Percentiles rank a stretch among this genome's conserved stretches.
phyloP scores from a whole-genome alignment of 2,888 invertebrate species.

The Achlya flavicornis region DNA sequence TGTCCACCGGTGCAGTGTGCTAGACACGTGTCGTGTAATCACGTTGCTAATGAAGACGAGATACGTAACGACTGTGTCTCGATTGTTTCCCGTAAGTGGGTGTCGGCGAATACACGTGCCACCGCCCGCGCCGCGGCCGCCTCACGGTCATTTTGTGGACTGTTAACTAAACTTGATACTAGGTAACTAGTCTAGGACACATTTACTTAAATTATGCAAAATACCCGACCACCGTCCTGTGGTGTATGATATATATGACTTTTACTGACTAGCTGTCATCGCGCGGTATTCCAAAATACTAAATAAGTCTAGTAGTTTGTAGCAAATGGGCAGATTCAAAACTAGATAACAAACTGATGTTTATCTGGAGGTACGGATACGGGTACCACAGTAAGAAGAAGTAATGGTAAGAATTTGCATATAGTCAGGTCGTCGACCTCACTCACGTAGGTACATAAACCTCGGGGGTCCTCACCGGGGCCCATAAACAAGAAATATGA shows the following conservation, averaged over 20 bases:
- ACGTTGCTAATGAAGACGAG: not conserved
- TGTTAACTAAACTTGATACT: too few relatives aligned
- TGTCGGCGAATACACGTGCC: not conserved
- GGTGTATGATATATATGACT: too few relatives aligned
- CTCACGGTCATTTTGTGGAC: too few relatives aligned
- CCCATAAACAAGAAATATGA: slow-evolving; percentile 4
- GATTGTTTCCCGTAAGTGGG: not conserved
- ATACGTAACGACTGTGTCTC: not conserved
- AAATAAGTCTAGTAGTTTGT: too few relatives aligned
- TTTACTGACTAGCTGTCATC: too few relatives aligned
- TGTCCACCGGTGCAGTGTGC: too few relatives aligned
- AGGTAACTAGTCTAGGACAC: too few relatives aligned
- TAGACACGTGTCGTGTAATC: not conserved
- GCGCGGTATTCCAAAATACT: too few relatives aligned
- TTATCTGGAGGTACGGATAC: not conserved
- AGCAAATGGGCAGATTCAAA: too few relatives aligned
- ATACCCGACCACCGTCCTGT: too few relatives aligned
- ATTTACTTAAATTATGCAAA: too few relatives aligned
- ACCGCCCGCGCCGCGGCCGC: not conserved
- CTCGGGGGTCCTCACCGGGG: not conserved
- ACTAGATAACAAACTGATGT: too few relatives aligned
- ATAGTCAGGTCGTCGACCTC: not conserved
- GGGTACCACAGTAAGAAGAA: not conserved
- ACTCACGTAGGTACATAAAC: not conserved
- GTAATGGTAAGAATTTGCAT: not conserved